Base-by-base conservation (phyloP, 2,113 vertebrate genomes). In the Pleuronectes platessa region DNA sequence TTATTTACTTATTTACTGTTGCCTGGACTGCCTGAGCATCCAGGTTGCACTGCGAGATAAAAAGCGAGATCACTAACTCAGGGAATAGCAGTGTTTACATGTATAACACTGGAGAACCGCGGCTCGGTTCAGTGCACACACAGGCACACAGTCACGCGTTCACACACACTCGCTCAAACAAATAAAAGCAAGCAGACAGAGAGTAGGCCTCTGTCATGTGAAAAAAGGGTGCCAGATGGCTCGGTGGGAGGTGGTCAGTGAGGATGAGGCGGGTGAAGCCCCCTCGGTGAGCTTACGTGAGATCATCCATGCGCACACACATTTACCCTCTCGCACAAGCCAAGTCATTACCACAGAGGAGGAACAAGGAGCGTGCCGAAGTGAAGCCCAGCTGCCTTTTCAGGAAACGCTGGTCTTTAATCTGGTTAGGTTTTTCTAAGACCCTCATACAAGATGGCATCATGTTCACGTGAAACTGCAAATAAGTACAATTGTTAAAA, bases 141-240 rank as follows among this genome's bases (percentile, higher is more conserved):
- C 51, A 31, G 31, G 31, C 31, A 51, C 31, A 51, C 47, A 73
- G 26, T 6, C 31, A 31, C 6, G 31, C 31, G 6, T 31, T 31
- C 31, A 31, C 65, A 60, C 26, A 31, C 26, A 31, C 26, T 15
- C 56, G 5, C 56, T 15, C 56, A 59, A 35, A 75, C 24, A 82
- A 69, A 79, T 55, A 79, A 71, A 15, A 26, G 26, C 56, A 62
- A 31, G 47, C 9, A 6, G 20, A 81, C 18, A 66, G 49, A 74
- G 64, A 67, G 61, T 14, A 56, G 68, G 68, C 37, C 67, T 79
- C 67, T 7, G 40, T 71, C 72, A 17, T 75, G 6, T 71, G 61
- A 35, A 78, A 79, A 42, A 65, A 74, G 59, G 81, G 72, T 82
- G 86, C 70, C 89, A 89, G 90, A 88, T 90, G 89, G 90, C 74